Evolutionary conservation across 2,797 vertebrate genomes (phyloP).

Genomic region (Oreochromis grahami): DNA sequence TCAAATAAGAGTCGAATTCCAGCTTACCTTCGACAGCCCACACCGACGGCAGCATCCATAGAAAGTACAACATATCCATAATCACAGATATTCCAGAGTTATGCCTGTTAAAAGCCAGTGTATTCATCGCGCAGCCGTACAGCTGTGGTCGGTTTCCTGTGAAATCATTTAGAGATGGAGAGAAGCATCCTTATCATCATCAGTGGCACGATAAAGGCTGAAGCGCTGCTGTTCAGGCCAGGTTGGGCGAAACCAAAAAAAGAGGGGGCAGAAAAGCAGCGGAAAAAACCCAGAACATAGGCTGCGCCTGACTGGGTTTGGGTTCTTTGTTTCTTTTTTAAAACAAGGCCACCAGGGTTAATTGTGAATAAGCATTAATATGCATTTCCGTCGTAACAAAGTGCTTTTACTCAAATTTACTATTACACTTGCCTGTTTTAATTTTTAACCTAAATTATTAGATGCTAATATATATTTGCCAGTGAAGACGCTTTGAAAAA

Average conservation of each 20-base stretch:
- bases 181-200: constrained; percentile 8
- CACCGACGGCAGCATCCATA: constrained; percentile 67
- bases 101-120: constrained; percentile 29
- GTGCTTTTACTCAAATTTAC: neutral
- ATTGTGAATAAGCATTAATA: neutral
- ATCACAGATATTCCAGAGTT: constrained; percentile 27
- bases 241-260: constrained; percentile 67
- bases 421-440: neutral
- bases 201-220: constrained; percentile 25
- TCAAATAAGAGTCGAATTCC: neutral
- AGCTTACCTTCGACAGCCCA: constrained; percentile 75
- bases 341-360: neutral
- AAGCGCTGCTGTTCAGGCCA: constrained; percentile 25
- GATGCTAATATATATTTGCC: neutral
- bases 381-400: neutral
- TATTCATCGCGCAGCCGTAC: constrained; percentile 56
- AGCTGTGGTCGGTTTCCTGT: constrained; percentile 43
- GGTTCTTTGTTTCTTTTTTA: neutral
- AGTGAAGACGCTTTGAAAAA: neutral
- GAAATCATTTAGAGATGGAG: constrained; percentile 38
- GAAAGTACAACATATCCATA: constrained; percentile 63
- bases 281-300: neutral
- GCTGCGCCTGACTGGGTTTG: neutral
- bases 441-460: neutral
- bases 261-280: neutral